A percentile compares a stretch with the other conserved stretches of the same genome.
Conservation (phyloP, 92 coral and sea anemone species). For the Heteractis magnifica region DNA sequence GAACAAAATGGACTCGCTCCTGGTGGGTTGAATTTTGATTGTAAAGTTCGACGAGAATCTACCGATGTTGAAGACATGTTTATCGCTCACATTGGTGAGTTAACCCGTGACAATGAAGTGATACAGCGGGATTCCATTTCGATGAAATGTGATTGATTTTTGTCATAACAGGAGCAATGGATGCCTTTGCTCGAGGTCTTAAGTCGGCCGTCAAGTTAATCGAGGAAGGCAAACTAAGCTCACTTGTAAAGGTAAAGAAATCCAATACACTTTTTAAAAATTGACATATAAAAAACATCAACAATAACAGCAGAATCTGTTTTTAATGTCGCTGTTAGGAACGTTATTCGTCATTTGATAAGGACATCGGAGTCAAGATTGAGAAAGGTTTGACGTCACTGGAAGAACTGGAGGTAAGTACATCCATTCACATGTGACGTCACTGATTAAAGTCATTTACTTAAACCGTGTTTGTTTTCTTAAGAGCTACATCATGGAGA, state of each 20-base stretch:
- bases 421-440: neutral
- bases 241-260: conserved; percentile 62
- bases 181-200: conserved; percentile 79
- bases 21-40: conserved; percentile 86
- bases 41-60: conserved; percentile 88
- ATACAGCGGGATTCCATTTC: too few species aligned
- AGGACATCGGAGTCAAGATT: conserved; percentile 79
- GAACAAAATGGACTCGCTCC: conserved; percentile 84
- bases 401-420: conserved; percentile 77
- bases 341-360: conserved; percentile 66
- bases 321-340: conserved; percentile 44
- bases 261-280: too few species aligned
- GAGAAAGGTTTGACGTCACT: conserved; percentile 76
- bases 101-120: too few species aligned
- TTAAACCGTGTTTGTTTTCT: neutral
- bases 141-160: neutral
- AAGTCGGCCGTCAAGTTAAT: conserved; percentile 72
- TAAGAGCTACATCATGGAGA: conserved; percentile 64
- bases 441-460: neutral
- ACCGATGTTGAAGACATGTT: conserved; percentile 84
- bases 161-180: conserved; percentile 71
- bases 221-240: conserved; percentile 61
- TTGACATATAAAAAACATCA: neutral
- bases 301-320: neutral
- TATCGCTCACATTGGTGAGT: conserved; percentile 76